A percentile compares a stretch with the other conserved stretches of the same genome.
phyloP scores from a whole-genome alignment of 2,113 vertebrate species.

The Cygnus atratus region DNA sequence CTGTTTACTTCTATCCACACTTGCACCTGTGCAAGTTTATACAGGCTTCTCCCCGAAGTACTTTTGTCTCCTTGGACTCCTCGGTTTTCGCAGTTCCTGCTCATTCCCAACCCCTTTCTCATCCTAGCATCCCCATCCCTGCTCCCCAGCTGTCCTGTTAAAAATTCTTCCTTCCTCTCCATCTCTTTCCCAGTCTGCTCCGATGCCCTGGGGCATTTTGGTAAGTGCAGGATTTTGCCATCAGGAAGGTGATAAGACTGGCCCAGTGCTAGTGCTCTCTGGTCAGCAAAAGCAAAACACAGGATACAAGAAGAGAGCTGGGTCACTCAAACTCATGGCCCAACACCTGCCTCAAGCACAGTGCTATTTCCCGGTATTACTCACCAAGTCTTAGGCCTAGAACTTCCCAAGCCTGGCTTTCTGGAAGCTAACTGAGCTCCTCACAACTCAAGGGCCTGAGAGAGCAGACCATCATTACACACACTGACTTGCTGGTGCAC shows the following conservation, averaged over 20 bases:
- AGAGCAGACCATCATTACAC: background rate
- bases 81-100: background rate
- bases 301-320: background rate
- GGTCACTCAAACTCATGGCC: background rate
- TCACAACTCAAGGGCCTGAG: background rate
- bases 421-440: background rate
- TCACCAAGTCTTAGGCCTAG: background rate
- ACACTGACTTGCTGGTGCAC: background rate
- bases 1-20: background rate
- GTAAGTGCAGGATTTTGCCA: background rate
- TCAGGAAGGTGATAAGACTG: background rate
- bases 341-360: background rate
- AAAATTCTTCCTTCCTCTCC: background rate
- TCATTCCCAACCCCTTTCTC: background rate
- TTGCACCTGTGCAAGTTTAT: background rate
- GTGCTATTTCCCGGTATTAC: background rate
- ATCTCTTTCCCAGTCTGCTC: background rate
- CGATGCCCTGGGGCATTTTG: background rate
- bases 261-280: background rate
- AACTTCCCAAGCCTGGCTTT: background rate
- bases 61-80: background rate
- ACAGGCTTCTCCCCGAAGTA: background rate
- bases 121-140: fast-evolving
- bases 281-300: background rate
- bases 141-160: background rate